Percentiles rank a stretch among this genome's conserved stretches.
Conservation (phyloP, 2,888 invertebrate genomes). For the Drosophila nr. perissopoda region DNA sequence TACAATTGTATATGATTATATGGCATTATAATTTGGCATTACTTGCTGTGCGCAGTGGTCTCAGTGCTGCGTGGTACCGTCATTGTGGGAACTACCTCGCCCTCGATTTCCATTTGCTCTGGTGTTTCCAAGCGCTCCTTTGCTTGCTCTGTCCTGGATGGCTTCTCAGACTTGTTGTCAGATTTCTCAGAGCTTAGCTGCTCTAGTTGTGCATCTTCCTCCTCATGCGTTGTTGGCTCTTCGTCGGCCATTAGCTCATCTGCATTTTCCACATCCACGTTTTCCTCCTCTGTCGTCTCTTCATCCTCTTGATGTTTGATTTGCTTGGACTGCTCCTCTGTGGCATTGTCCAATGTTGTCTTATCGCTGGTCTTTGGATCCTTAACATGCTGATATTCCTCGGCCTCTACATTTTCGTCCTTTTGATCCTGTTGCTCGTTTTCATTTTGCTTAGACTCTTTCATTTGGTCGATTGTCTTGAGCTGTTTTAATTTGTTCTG, state of each 20-base stretch:
- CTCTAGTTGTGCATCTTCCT: slow-evolving; percentile 63
- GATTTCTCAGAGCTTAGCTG: slow-evolving; percentile 85
- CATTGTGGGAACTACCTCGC: slow-evolving; percentile 89
- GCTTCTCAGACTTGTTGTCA: slow-evolving; percentile 83
- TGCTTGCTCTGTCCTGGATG: slow-evolving; percentile 83
- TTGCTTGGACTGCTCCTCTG: slow-evolving; percentile 91
- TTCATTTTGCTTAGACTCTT: slow-evolving; percentile 84
- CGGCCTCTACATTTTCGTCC: slow-evolving; percentile 86
- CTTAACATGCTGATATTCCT: slow-evolving; percentile 93
- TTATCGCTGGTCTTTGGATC: slow-evolving; percentile 91
- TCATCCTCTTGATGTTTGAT: slow-evolving; percentile 87
- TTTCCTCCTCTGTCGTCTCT: slow-evolving; percentile 87
- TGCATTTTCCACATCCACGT: slow-evolving; percentile 86
- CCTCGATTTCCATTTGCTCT: slow-evolving; percentile 89
- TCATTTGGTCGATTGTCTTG: slow-evolving; percentile 86
- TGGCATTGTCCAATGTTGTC: slow-evolving; percentile 91
- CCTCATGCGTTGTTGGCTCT: slow-evolving; percentile 82
- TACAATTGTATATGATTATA: neutral
- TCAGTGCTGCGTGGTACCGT: slow-evolving; percentile 89
- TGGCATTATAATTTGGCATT: slow-evolving; percentile 36
- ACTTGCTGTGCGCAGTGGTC: slow-evolving; percentile 92
- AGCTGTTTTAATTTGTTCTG: slow-evolving; percentile 84
- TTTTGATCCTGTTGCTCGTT: slow-evolving; percentile 85
- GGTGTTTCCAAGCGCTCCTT: slow-evolving; percentile 85
- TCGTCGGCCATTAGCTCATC: slow-evolving; percentile 84